Evolutionary conservation across 2,888 invertebrate species (phyloP), one percentile per base, ranked within the genome.

Genomic region (Sarcophaga carnaria): DNA sequence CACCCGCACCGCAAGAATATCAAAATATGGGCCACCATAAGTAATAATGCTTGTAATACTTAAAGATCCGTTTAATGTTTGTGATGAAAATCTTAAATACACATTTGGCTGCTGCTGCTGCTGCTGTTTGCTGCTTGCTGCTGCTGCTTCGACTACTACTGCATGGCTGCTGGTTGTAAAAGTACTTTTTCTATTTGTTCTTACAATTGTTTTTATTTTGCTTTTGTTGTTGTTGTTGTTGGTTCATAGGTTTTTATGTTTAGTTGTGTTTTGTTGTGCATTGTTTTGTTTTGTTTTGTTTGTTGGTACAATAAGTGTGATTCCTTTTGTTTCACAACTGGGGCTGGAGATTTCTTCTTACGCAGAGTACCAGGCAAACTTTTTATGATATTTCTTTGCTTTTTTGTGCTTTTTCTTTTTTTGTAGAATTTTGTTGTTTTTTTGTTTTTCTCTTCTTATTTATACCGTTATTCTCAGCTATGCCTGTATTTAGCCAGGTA

Each of bases 11-110:
- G 37, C 37, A 37, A 54, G 54, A 54, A 17, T 54, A 54, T n/a
- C 49, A 79, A 64, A 72, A 81, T 49, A 81, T 47, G 20, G 67
- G 22, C 80, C 80, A 80, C 80, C 80, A 80, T 74, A 80, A 37
- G 45, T 69, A 75, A 80, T 80, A 63, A 47, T 74, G 45, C 45
- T 20, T 67, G 54, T 45, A 81, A 75, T 62, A 69, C 75, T 69
- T 75, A 67, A 37, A 64, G 66, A 66, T 77, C 27, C 12, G 47
- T 69, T 47, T 47, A 80, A 54, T 49, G 59, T 22, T 54, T 63
- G 75, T 75, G 69, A 63, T 69, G 69, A 75, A 80, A 75, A 49
- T 62, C 72, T 80, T 64, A 72, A 80, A 74, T 60, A 80, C 45
- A 72, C 64, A 64, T 80, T 72, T 72, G 25, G n/a, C 14, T 69